Conservation (phyloP, 2,113 vertebrate genomes). For the Labrus mixtus region DNA sequence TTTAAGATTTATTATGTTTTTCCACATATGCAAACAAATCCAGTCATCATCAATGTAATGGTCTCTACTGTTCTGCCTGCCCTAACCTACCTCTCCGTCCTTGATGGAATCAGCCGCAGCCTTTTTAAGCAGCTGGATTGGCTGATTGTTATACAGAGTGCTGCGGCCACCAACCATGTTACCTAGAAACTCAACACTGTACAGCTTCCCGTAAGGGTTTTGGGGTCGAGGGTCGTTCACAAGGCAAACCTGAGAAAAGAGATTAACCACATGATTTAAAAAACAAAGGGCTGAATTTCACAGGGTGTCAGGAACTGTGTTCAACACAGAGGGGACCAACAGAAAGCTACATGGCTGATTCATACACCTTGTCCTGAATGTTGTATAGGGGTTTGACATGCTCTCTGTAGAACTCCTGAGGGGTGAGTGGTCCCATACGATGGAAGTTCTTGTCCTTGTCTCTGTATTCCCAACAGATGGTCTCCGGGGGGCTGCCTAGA, state of each 20-base stretch:
- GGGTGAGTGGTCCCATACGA: slow-evolving; percentile 91
- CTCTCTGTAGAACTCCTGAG: slow-evolving; percentile 92
- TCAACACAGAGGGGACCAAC: background rate
- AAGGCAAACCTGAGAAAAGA: slow-evolving; percentile 88
- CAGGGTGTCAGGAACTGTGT: slow-evolving; percentile 37
- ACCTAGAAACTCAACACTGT: slow-evolving; percentile 94
- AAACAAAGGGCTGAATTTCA: slow-evolving; percentile 84
- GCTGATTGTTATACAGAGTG: slow-evolving; percentile 96
- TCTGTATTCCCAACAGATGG: slow-evolving; percentile 95
- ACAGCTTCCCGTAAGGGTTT: slow-evolving; percentile 92
- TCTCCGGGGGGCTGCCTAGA: slow-evolving; percentile 94
- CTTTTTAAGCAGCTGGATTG: slow-evolving; percentile 91
- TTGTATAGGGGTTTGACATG: slow-evolving; percentile 96
- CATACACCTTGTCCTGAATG: slow-evolving; percentile 93
- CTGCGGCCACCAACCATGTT: slow-evolving; percentile 93
- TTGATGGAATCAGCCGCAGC: slow-evolving; percentile 93
- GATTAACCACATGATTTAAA: slow-evolving; percentile 2
- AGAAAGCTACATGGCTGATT: background rate
- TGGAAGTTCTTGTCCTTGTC: slow-evolving; percentile 98
- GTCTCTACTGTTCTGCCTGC: background rate
- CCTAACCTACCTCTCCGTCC: slow-evolving; percentile 89
- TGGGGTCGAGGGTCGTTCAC: slow-evolving; percentile 97
- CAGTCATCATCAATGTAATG: background rate
- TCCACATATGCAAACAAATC: background rate
- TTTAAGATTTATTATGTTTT: background rate